Evolutionary conservation across 2,113 vertebrate species (phyloP), one percentile per base, ranked within the genome.

Genomic region (Orycteropus afer): DNA sequence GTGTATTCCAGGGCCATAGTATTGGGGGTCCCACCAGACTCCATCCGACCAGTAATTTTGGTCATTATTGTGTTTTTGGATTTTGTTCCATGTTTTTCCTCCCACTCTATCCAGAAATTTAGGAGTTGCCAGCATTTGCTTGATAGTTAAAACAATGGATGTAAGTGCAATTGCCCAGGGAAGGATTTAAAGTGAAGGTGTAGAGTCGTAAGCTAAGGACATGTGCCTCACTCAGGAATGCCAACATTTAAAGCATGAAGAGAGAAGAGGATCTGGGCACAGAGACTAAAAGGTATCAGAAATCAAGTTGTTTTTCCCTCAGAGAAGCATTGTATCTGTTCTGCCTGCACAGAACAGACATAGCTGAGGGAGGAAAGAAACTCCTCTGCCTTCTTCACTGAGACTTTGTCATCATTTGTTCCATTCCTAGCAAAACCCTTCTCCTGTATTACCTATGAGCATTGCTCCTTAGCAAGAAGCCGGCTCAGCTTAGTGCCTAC

Each of bases 61-160:
- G n/a, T n/a, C n/a, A n/a, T n/a, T n/a, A n/a, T n/a, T n/a, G n/a
- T n/a, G n/a, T n/a, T n/a, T n/a, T n/a, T n/a, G n/a, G n/a, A n/a
- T n/a, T n/a, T n/a, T n/a, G n/a, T n/a, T n/a, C n/a, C n/a, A n/a
- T n/a, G n/a, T n/a, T n/a, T n/a, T n/a, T n/a, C n/a, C n/a, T n/a
- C n/a, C n/a, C n/a, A n/a, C n/a, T n/a, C n/a, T n/a, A n/a, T n/a
- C n/a, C n/a, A n/a, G 80, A 61, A n/a, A 86, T 67, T 81, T 78
- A 74, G 91, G 53, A 89, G 59, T 73, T 53, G 89, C 59, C 8
- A 9, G 40, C 32, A 5, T 86, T 91, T 83, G 20, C n/a, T 47
- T 89, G 55, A 42, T 47, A 78, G 53, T 93, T 86, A 59, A 71
- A 89, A 63, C 51, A 90, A n/a, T 69, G 34, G 53, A 53, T 91